Evolutionary conservation across 2,113 vertebrate genomes (phyloP).

Genomic region (Syngnathus typhle): DNA sequence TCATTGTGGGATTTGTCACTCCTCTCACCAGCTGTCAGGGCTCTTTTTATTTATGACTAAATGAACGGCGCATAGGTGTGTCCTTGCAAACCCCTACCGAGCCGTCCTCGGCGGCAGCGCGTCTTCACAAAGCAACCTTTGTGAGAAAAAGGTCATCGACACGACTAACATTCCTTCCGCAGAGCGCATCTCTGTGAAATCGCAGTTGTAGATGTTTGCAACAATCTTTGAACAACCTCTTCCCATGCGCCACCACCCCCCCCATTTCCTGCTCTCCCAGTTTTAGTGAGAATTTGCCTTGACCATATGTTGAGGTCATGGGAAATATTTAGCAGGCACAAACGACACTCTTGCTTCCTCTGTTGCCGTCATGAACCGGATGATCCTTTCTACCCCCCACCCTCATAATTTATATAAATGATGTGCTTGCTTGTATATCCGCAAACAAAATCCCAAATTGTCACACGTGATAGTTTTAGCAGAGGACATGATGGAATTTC

Average conservation of each 20-base stretch:
- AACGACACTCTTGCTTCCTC: conserved; percentile 39
- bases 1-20: conserved; percentile 9
- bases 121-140: conserved; percentile 20
- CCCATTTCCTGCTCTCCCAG: conserved; percentile 71
- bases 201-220: conserved; percentile 51
- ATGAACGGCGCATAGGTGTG: neutral
- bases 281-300: conserved; percentile 62
- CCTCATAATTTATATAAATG: conserved; percentile 15
- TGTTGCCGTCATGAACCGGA: conserved; percentile 21
- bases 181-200: conserved; percentile 34
- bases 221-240: conserved; percentile 59
- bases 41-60: neutral
- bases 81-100: conserved; percentile 5
- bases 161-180: conserved; percentile 28
- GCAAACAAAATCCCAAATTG: conserved; percentile 22
- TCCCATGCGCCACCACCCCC: neutral
- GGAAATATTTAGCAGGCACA: conserved; percentile 63
- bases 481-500: conserved; percentile 64
- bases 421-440: conserved; percentile 3
- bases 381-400: neutral
- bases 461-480: conserved; percentile 23
- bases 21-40: conserved; percentile 2
- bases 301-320: conserved; percentile 71
- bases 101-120: neutral
- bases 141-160: conserved; percentile 16